Conservation (phyloP, 35 echinoderm and acorn worm genomes). For the Nesometra sesokonis region DNA sequence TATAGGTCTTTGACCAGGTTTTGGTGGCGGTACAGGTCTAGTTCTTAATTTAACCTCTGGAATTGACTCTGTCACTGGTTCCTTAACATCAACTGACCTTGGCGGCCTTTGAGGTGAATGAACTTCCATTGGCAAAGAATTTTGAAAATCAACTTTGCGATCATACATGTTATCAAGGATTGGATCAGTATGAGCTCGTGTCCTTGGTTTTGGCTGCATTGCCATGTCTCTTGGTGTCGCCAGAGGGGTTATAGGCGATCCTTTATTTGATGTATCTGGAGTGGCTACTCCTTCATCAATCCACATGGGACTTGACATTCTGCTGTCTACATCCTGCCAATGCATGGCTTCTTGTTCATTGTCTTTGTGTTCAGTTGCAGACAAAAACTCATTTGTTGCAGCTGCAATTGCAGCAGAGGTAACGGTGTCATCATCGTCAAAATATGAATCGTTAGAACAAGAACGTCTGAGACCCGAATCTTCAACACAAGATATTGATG, state of each 20-base stretch:
- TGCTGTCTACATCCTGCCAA: constrained; percentile 17
- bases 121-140: neutral
- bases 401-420: constrained; percentile 57
- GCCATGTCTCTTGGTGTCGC: neutral
- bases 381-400: constrained; percentile 54
- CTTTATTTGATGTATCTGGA: neutral
- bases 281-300: constrained; percentile 75
- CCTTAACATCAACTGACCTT: neutral
- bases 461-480: neutral
- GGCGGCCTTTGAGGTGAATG: neutral
- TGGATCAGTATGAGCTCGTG: neutral
- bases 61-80: neutral
- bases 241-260: neutral
- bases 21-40: neutral
- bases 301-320: constrained; percentile 50
- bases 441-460: constrained; percentile 84
- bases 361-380: constrained; percentile 2
- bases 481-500: neutral
- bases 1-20: neutral
- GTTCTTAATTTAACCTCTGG: neutral
- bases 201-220: neutral
- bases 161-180: neutral
- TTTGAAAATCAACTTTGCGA: neutral
- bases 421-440: constrained; percentile 45
- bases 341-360: constrained; percentile 15